A percentile compares a stretch with the other conserved stretches of the same genome.
These are phyloP conservation scores for Trichogramma dendrolimi DNA, from an alignment of 2,888 invertebrate species.

Conservation along the genomic window DNA sequence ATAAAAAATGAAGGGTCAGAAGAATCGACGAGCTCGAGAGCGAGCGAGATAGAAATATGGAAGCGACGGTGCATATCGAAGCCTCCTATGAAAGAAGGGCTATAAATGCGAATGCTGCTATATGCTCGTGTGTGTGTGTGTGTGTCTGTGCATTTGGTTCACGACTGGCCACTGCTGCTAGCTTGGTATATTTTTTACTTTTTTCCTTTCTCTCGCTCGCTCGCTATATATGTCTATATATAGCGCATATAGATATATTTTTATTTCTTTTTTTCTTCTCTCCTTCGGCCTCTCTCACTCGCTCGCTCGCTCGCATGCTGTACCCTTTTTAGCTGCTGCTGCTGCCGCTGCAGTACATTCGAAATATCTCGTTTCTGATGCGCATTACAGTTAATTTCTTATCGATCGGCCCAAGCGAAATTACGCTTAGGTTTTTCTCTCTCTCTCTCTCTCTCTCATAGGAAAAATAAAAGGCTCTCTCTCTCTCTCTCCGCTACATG, in stretches of 20 bases:
- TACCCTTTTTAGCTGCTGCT: background rate
- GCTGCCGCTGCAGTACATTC: constrained; percentile 6
- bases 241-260: constrained; percentile 16
- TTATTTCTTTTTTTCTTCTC: background rate
- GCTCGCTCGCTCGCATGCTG: constrained; percentile 3
- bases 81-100: no score
- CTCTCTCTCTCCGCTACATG: background rate
- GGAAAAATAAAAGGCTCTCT: background rate
- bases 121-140: no score
- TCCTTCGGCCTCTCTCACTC: constrained; percentile 9
- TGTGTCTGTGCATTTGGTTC: no score
- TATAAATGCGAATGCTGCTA: no score
- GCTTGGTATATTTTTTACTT: no score
- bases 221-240: no score
- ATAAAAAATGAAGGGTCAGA: constrained; percentile 6
- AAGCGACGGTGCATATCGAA: no score
- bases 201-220: no score
- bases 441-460: background rate
- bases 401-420: constrained; percentile 29
- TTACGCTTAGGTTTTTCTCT: background rate
- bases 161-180: no score
- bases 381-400: constrained; percentile 31
- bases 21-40: background rate
- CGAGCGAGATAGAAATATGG: no score
- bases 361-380: constrained; percentile 24